Percentiles rank a stretch among this genome's conserved stretches.
These are phyloP conservation scores for Pangasius djambal DNA, from an alignment of 2,797 vertebrate species.

Conservation along the genomic window DNA sequence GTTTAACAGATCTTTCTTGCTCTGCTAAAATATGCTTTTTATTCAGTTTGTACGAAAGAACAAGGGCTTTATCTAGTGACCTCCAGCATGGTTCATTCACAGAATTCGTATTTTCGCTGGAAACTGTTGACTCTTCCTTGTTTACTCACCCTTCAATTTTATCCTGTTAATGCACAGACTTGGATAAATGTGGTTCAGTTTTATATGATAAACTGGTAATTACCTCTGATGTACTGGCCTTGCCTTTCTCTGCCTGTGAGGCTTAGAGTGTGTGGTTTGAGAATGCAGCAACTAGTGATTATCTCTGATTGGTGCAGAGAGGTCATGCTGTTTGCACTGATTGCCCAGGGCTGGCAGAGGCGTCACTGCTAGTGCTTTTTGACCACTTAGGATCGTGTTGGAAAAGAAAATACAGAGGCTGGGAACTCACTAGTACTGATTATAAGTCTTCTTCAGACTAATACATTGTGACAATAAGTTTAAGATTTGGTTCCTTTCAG, in stretches of 20 bases:
- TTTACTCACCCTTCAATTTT: slow-evolving; percentile 40
- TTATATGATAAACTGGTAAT: slow-evolving; percentile 58
- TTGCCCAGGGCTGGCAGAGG: slow-evolving; percentile 49
- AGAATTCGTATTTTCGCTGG: slow-evolving; percentile 29
- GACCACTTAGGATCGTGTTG: slow-evolving; percentile 45
- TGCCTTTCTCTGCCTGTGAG: slow-evolving; percentile 40
- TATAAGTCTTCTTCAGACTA: slow-evolving; percentile 29
- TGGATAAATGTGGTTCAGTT: slow-evolving; percentile 37
- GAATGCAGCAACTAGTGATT: slow-evolving; percentile 57
- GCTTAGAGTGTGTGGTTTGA: slow-evolving; percentile 35
- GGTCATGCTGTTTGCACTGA: slow-evolving; percentile 57
- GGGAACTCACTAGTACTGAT: slow-evolving; percentile 46
- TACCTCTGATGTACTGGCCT: slow-evolving; percentile 47
- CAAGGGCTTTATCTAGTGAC: slow-evolving; percentile 8
- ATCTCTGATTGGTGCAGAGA: slow-evolving; percentile 59
- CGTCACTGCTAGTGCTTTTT: slow-evolving; percentile 42
- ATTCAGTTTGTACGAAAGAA: slow-evolving; percentile 28
- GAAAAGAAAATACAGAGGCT: slow-evolving; percentile 50
- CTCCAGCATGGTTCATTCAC: slow-evolving; percentile 19
- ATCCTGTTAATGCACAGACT: slow-evolving; percentile 49
- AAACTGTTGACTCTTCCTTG: slow-evolving; percentile 17
- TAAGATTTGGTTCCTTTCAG: slow-evolving; percentile 15
- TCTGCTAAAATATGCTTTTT: slow-evolving; percentile 38
- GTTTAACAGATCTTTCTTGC: slow-evolving; percentile 20
- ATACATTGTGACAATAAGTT: slow-evolving; percentile 30